phyloP scores from a whole-genome alignment of 2,113 vertebrate species.

The Mastomys natalensis region DNA sequence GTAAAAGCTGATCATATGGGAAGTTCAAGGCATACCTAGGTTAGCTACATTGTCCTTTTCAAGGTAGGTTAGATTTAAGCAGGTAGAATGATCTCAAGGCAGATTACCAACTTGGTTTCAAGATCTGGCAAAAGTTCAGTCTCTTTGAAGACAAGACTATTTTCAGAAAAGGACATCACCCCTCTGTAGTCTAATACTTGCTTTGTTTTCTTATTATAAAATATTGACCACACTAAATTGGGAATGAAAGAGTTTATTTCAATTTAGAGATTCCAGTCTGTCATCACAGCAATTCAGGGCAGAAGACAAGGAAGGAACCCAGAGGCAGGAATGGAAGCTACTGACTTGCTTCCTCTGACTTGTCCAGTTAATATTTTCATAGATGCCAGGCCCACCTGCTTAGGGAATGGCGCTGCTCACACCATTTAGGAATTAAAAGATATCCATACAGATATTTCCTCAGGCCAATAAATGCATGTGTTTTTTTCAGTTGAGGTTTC shows the following conservation, averaged over 20 bases:
- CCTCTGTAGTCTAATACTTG: background rate
- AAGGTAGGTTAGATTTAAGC: background rate
- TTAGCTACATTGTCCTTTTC: background rate
- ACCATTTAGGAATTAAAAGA: background rate
- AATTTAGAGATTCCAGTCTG: background rate
- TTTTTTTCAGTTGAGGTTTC: background rate
- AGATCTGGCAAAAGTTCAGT: background rate
- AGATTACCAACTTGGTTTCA: background rate
- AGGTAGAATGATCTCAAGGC: background rate
- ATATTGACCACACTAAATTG: background rate
- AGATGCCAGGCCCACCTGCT: background rate
- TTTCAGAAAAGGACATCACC: background rate
- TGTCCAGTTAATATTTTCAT: background rate
- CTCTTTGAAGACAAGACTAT: background rate
- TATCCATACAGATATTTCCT: background rate
- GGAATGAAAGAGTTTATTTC: background rate
- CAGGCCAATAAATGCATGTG: background rate
- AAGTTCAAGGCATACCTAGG: background rate
- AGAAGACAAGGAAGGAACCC: background rate
- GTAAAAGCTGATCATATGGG: background rate
- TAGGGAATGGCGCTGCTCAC: background rate
- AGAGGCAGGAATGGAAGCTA: background rate
- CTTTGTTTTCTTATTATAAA: background rate
- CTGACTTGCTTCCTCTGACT: background rate
- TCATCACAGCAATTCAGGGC: background rate